Evolutionary conservation across 2,888 invertebrate genomes (phyloP).

Genomic region (Nomada fabriciana): DNA sequence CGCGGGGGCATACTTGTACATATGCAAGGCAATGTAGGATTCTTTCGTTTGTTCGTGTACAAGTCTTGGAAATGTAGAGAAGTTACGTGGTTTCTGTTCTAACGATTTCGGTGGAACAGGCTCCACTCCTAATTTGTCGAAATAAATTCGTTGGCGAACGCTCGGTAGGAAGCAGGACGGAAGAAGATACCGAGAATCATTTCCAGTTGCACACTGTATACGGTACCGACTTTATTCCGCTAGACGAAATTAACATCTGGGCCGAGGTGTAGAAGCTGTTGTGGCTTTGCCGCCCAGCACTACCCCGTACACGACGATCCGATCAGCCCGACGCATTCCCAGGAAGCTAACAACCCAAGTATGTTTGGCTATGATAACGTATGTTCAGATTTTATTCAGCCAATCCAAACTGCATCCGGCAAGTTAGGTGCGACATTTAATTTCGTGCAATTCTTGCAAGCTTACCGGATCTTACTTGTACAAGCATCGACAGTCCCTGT

Average conservation of each 20-base stretch:
- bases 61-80: conserved; percentile 3
- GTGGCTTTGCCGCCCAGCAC: neutral
- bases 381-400: too few species aligned
- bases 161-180: conserved; percentile 14
- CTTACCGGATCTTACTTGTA: neutral
- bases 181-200: conserved; percentile 48
- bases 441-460: neutral
- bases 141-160: conserved; percentile 42
- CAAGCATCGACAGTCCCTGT: too few species aligned
- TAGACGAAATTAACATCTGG: conserved; percentile 49
- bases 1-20: neutral
- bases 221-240: conserved; percentile 41
- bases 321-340: neutral
- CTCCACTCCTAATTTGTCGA: conserved; percentile 28
- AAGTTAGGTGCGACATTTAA: neutral
- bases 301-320: conserved; percentile 13
- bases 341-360: too few species aligned
- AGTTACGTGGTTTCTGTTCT: conserved; percentile 18
- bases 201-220: conserved; percentile 26
- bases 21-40: neutral
- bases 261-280: neutral
- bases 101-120: conserved; percentile 13
- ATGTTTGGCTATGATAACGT: too few species aligned
- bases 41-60: too few species aligned
- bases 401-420: neutral